Evolutionary conservation across 2,113 vertebrate species (phyloP).

Genomic region (Sinocyclocheilus anophthalmus): DNA sequence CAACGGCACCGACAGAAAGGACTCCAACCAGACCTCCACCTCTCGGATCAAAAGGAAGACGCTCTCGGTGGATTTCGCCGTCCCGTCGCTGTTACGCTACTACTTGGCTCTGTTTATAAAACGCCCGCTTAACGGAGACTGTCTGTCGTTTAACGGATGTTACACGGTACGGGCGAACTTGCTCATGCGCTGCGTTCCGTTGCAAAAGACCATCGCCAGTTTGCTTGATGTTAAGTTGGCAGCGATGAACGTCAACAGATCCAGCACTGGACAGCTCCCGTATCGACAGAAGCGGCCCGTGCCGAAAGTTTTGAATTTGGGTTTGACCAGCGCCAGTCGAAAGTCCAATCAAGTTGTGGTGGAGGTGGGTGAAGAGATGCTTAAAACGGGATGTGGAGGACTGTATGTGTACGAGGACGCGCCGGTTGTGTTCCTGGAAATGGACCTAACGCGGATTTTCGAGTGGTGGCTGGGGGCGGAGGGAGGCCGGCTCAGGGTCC

Average conservation of each 20-base stretch:
- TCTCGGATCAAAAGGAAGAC: constrained; percentile 89
- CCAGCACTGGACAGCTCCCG: constrained; percentile 70
- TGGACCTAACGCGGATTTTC: constrained; percentile 89
- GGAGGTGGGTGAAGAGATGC: constrained; percentile 86
- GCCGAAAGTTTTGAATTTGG: constrained; percentile 88
- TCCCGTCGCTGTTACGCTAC: constrained; percentile 89
- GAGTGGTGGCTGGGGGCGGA: constrained; percentile 90
- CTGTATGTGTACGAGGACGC: constrained; percentile 71
- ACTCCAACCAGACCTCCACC: constrained; percentile 75
- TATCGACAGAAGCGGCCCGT: constrained; percentile 71
- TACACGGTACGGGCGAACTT: constrained; percentile 80
- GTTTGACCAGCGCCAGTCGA: constrained; percentile 81
- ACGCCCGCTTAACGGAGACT: constrained; percentile 76
- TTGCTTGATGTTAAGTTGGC: constrained; percentile 65
- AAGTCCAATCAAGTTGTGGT: constrained; percentile 91
- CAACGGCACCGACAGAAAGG: constrained; percentile 67
- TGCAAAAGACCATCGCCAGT: constrained; percentile 79
- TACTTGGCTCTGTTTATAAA: constrained; percentile 87
- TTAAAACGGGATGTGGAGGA: constrained; percentile 82
- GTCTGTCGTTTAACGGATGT: constrained; percentile 70
- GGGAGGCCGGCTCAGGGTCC: constrained; percentile 87
- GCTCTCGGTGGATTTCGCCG: constrained; percentile 91
- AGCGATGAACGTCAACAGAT: constrained; percentile 60
- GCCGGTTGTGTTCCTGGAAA: constrained; percentile 78
- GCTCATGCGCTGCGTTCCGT: constrained; percentile 82